Evolutionary conservation across 2,888 invertebrate species (phyloP).

Genomic region (Brenthis hecate): DNA sequence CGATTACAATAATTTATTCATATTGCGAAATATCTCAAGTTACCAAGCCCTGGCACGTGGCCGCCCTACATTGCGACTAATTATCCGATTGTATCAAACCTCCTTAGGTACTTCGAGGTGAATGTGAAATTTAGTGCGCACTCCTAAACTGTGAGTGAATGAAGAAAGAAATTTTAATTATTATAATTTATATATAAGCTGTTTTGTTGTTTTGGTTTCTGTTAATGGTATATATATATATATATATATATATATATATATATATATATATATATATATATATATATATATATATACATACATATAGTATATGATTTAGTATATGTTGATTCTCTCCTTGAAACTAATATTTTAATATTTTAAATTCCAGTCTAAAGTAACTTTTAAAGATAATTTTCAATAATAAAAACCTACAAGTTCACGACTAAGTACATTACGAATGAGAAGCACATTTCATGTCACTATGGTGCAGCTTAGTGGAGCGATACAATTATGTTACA

Average conservation of each 20-base stretch:
- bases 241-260: too few species aligned
- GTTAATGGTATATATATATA: too few species aligned
- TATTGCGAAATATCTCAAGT: slow-evolving; percentile 43
- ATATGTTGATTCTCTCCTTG: too few species aligned
- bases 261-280: too few species aligned
- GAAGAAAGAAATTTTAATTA: neutral
- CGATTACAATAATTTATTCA: slow-evolving; percentile 39
- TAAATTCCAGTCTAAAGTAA: too few species aligned
- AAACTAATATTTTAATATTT: too few species aligned
- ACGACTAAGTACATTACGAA: neutral
- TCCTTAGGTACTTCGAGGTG: slow-evolving; percentile 9
- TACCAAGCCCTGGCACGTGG: slow-evolving; percentile 49
- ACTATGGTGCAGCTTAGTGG: slow-evolving; percentile 11
- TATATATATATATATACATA: too few species aligned
- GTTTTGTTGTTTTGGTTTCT: neutral
- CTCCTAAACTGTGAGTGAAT: neutral
- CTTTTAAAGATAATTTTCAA: neutral
- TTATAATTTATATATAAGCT: neutral
- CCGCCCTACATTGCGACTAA: slow-evolving; percentile 48
- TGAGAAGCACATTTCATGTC: neutral
- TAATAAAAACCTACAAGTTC: neutral
- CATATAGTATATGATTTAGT: too few species aligned
- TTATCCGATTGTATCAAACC: slow-evolving; percentile 33
- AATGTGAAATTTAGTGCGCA: slow-evolving; percentile 14
- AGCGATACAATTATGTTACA: slow-evolving; percentile 28